phyloP scores from a whole-genome alignment of 1,140 invertebrate genomes.

The Pectinophora gossypiella region DNA sequence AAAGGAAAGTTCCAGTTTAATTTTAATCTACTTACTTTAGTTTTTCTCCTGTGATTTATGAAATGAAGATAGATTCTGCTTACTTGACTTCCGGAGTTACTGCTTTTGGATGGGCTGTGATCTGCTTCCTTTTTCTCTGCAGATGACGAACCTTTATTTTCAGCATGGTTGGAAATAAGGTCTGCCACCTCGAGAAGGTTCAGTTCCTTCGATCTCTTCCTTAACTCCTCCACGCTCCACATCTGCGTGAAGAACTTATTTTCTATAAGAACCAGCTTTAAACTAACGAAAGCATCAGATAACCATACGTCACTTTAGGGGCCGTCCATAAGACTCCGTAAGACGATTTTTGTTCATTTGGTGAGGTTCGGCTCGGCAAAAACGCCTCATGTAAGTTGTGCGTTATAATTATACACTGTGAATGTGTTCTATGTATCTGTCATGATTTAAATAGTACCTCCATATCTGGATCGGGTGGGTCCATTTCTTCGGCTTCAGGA shows the following conservation, averaged over 20 bases:
- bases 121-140: constrained; percentile 75
- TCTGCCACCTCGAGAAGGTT: constrained; percentile 75
- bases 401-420: too few relatives aligned
- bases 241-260: constrained; percentile 53
- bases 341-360: too few relatives aligned
- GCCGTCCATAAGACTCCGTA: too few relatives aligned
- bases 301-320: too few relatives aligned
- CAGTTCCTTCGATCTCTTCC: constrained; percentile 80
- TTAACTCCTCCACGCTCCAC: constrained; percentile 83
- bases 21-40: neutral
- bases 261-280: too few relatives aligned
- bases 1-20: constrained; percentile 24
- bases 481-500: constrained; percentile 72
- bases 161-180: constrained; percentile 38
- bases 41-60: neutral
- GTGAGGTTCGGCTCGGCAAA: too few relatives aligned
- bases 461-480: constrained; percentile 61
- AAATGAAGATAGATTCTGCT: constrained; percentile 3
- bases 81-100: constrained; percentile 84
- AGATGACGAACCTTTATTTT: constrained; percentile 38
- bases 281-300: too few relatives aligned
- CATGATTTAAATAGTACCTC: constrained; percentile 35
- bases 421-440: neutral
- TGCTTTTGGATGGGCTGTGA: constrained; percentile 80
- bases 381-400: too few relatives aligned